Evolutionary conservation across 2,113 vertebrate species (phyloP).

Genomic region (Nematolebias whitei): DNA sequence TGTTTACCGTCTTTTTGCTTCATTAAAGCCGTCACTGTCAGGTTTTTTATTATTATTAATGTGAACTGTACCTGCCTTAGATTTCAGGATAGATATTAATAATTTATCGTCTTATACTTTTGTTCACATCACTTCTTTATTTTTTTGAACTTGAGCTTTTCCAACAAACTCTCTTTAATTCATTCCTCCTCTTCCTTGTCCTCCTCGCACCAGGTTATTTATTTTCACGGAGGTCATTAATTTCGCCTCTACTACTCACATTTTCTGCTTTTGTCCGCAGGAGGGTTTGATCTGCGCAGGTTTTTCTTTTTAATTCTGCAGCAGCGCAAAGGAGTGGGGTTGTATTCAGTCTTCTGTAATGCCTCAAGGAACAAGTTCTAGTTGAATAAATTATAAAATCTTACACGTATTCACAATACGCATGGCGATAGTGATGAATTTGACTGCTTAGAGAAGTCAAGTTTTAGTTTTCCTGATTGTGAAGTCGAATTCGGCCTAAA

Average conservation of each 20-base stretch:
- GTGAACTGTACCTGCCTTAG: not conserved
- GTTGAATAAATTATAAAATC: not conserved
- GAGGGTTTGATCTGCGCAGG: not conserved
- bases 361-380: not conserved
- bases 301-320: constrained; percentile 5
- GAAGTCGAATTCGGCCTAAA: too few species aligned
- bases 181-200: constrained; percentile 12
- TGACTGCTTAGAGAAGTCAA: not conserved
- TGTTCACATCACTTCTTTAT: not conserved
- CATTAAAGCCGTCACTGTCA: not conserved
- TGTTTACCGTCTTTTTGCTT: not conserved
- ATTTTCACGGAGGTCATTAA: constrained; percentile 45
- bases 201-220: constrained; percentile 50
- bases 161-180: not conserved
- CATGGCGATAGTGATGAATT: not conserved
- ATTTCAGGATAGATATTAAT: not conserved
- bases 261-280: constrained; percentile 42
- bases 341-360: not conserved
- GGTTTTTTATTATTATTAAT: not conserved
- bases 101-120: constrained; percentile 1
- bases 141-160: not conserved
- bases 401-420: not conserved
- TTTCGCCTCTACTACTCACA: constrained; percentile 20
- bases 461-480: too few species aligned
- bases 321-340: not conserved